phyloP scores from a whole-genome alignment of 2,888 invertebrate genomes.

The Macrophya annulata region DNA sequence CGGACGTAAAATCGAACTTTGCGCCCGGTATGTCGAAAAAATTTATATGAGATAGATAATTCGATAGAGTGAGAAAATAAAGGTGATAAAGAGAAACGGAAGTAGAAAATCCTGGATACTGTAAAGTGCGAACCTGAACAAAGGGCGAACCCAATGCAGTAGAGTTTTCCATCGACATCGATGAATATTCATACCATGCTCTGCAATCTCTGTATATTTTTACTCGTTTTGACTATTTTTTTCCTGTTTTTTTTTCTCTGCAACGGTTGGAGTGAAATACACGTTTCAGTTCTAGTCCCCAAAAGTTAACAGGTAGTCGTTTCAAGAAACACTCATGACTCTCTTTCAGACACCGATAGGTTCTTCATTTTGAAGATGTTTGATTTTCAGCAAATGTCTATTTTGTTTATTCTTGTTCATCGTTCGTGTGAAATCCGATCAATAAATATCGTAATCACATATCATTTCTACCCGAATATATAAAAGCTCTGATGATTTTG shows the following conservation, averaged over 20 bases:
- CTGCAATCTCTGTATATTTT: conserved; percentile 32
- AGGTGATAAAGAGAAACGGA: conserved; percentile 48
- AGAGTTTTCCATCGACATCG: conserved; percentile 38
- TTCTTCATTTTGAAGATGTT: too few species aligned
- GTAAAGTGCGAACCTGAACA: not conserved
- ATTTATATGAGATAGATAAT: not conserved
- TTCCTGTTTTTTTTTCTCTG: not conserved
- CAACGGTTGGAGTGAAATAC: not conserved
- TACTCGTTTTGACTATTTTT: not conserved
- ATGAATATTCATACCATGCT: conserved; percentile 48
- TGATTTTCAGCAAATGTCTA: not conserved
- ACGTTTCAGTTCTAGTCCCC: not conserved
- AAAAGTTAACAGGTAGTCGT: conserved; percentile 46
- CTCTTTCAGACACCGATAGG: not conserved
- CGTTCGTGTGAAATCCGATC: not conserved
- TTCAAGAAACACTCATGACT: conserved; percentile 7
- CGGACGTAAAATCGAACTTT: too few species aligned
- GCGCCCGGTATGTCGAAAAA: too few species aligned
- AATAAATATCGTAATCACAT: not conserved
- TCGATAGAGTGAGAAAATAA: conserved; percentile 35
- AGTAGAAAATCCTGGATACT: conserved; percentile 53
- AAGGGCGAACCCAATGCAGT: not conserved
- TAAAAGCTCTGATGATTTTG: not conserved
- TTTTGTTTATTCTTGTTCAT: not conserved
- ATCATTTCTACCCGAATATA: not conserved